Base-by-base conservation (phyloP, 2,113 vertebrate genomes). In the Paramisgurnus dabryanus region DNA sequence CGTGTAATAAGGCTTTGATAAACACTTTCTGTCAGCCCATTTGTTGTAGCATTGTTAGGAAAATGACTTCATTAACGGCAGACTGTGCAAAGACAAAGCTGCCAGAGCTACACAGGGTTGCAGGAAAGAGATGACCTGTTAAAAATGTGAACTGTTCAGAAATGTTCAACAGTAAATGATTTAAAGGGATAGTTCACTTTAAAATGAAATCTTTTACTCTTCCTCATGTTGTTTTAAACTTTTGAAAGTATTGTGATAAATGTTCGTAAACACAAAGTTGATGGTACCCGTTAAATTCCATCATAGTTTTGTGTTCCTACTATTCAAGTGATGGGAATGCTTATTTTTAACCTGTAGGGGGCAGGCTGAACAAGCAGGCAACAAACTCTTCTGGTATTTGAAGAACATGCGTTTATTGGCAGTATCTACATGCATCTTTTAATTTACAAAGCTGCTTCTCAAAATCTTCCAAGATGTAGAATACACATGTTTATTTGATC, bases 361-460 rank as follows among this genome's bases (percentile, higher is more conserved):
- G 45, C 67, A 67, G 13, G 8, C 7, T 76, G 22, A n/a, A 40
- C 72, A 68, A 55, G 17, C n/a, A 18, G 4, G 7, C 18, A 0
- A 67, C 8, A 11, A 61, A 17, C 58, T 49, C 45, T 72, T 61
- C 6, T 15, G 50, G 45, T 22, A 69, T 73, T 49, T 22, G 9
- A 71, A 41, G 60, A 27, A 34, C 1, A 34, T 34, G 27, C 49
- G 34, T 78, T 53, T 55, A 49, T 60, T 64, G 63, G 57, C 13
- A 68, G 39, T 67, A 68, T 78, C 61, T 50, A 84, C 61, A 64
- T 45, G 57, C 74, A 74, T 81, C 57, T 66, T 63, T 75, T 81
- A 58, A 41, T 70, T 84, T 74, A 78, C 55, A 81, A 34, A 74
- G 72, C 64, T 34, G 67, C 74, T 67, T 49, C 63, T 57, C 34